phyloP scores from a whole-genome alignment of 2,888 invertebrate genomes.

The Microplitis manilae region DNA sequence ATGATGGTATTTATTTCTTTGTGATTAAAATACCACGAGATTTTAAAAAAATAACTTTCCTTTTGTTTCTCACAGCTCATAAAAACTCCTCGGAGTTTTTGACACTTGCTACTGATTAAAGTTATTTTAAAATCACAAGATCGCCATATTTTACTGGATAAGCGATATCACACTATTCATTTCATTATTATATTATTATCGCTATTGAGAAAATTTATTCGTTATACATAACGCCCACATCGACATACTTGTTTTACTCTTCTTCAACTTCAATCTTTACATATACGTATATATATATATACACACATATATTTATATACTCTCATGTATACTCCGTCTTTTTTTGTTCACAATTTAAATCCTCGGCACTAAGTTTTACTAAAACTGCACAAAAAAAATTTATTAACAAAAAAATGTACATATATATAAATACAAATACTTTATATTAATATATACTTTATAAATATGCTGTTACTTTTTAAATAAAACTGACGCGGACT shows the following conservation, averaged over 20 bases:
- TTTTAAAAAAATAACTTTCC: background rate
- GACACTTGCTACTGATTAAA: constrained; percentile 33
- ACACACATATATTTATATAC: background rate
- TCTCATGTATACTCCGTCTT: background rate
- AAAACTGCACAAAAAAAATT: background rate
- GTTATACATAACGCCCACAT: constrained; percentile 64
- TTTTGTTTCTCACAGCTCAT: constrained; percentile 8
- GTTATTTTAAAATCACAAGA: constrained; percentile 56
- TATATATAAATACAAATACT: background rate
- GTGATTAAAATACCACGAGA: background rate
- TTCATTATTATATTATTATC: constrained; percentile 56
- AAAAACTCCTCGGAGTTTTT: constrained; percentile 13
- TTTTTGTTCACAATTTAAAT: background rate
- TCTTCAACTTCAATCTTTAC: background rate
- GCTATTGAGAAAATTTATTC: constrained; percentile 58
- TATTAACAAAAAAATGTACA: background rate
- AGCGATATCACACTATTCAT: constrained; percentile 57
- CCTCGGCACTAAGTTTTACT: background rate
- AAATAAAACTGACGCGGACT: background rate
- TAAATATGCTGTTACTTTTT: background rate
- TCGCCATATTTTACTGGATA: constrained; percentile 61
- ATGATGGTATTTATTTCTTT: background rate
- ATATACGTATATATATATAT: background rate
- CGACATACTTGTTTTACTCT: constrained; percentile 51
- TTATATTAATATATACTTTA: background rate